Conservation (phyloP, 2,113 vertebrate species). For the Coptodon rendalli region DNA sequence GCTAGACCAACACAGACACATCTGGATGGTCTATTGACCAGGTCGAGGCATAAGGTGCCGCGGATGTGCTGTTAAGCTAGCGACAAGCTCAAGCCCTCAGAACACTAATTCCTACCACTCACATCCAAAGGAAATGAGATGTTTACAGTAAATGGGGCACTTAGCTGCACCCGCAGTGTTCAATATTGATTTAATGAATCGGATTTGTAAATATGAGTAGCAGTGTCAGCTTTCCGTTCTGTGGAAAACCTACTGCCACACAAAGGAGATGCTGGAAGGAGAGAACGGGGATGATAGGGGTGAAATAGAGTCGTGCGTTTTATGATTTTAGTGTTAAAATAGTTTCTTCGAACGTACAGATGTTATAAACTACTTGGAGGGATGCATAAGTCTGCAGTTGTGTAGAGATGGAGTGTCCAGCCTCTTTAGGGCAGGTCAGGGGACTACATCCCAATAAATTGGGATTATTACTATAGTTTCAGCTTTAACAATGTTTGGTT, state of each 20-base stretch:
- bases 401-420: background rate
- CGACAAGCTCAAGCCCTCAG: constrained; percentile 18
- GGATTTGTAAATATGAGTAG: constrained; percentile 66
- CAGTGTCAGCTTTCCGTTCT: constrained; percentile 21
- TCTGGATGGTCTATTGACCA: background rate
- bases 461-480: background rate
- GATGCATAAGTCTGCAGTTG: background rate
- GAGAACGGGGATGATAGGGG: background rate
- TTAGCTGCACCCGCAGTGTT: constrained; percentile 58
- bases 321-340: background rate
- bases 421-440: background rate
- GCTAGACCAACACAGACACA: background rate
- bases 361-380: background rate
- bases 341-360: background rate
- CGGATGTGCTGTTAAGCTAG: constrained; percentile 34
- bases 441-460: too few species aligned
- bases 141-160: constrained; percentile 68
- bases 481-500: background rate
- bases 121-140: constrained; percentile 66
- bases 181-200: constrained; percentile 70
- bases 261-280: constrained; percentile 29
- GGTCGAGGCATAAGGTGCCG: background rate
- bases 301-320: background rate
- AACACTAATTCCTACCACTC: constrained; percentile 45
- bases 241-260: constrained; percentile 18